Conservation (phyloP, 2,797 vertebrate genomes). For the Anableps anableps region DNA sequence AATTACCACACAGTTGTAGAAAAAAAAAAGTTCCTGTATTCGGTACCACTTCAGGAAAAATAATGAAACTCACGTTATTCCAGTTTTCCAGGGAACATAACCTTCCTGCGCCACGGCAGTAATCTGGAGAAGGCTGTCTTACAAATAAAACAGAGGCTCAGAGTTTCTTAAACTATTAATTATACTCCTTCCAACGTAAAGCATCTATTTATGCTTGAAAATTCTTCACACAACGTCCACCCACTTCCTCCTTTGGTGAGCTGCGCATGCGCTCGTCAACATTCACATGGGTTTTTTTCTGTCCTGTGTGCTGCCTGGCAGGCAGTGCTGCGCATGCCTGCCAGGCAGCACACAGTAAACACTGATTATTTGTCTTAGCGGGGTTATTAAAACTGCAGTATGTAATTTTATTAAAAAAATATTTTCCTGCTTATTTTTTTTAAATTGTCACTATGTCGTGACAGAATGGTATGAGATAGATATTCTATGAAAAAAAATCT, state of each 20-base stretch:
- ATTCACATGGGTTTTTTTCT: fast-evolving
- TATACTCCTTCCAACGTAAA: fast-evolving
- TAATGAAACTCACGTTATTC: conserved; percentile 53
- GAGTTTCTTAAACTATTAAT: fast-evolving
- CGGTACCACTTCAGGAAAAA: neutral
- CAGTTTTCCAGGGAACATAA: neutral
- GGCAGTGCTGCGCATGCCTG: neutral
- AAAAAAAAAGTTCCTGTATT: neutral
- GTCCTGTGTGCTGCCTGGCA: conserved; percentile 13
- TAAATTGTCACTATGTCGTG: no score
- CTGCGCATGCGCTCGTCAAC: conserved; percentile 35
- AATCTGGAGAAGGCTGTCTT: fast-evolving
- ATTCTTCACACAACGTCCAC: fast-evolving
- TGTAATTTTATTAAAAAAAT: no score
- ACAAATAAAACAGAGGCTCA: fast-evolving
- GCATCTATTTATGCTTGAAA: neutral
- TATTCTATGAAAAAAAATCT: no score
- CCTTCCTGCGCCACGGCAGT: neutral
- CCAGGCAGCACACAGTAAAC: no score
- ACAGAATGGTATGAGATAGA: no score
- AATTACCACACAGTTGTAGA: neutral
- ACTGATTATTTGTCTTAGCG: no score
- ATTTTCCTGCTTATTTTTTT: no score
- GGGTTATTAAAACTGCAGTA: no score
- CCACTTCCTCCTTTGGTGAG: neutral